Percentiles rank a stretch among this genome's conserved stretches.
These are phyloP conservation scores for Drosophila bocqueti DNA, from an alignment of 1,140 invertebrate species.

Conservation along the genomic window DNA sequence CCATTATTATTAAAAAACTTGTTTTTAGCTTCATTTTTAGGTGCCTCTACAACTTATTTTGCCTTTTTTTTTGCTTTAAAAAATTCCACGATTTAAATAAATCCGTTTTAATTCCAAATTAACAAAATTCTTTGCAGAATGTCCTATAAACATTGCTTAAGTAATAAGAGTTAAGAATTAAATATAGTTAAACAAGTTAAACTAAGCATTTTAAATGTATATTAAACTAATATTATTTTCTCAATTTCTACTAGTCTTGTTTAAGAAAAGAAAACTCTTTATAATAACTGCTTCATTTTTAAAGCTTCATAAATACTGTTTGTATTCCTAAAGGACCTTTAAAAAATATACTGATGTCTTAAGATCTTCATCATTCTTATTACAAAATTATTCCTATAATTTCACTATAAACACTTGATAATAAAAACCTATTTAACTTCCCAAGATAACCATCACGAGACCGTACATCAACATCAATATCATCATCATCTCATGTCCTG, in stretches of 20 bases:
- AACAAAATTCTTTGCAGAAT: not conserved
- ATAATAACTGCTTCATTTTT: not conserved
- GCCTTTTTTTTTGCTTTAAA: not conserved
- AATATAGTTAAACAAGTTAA: not conserved
- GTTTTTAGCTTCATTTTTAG: not conserved
- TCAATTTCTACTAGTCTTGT: not conserved
- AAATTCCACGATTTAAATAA: not conserved
- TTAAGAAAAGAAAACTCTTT: not conserved
- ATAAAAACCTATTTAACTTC: not conserved
- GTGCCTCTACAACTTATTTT: not conserved
- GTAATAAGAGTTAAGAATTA: not conserved
- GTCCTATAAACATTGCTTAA: too few relatives aligned
- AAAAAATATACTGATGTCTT: not conserved
- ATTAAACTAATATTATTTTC: not conserved
- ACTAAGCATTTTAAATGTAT: not conserved
- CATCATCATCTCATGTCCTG: slow-evolving; percentile 39
- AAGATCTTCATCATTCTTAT: not conserved
- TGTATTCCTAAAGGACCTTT: not conserved
- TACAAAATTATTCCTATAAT: not conserved
- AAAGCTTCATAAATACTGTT: not conserved
- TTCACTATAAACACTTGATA: too few relatives aligned
- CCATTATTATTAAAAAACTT: not conserved
- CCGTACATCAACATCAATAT: slow-evolving; percentile 3
- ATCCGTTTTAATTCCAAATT: not conserved
- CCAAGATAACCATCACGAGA: slow-evolving; percentile 2